Evolutionary conservation across 2,888 invertebrate genomes (phyloP), one percentile per base, ranked within the genome.

Genomic region (Patella depressa): DNA sequence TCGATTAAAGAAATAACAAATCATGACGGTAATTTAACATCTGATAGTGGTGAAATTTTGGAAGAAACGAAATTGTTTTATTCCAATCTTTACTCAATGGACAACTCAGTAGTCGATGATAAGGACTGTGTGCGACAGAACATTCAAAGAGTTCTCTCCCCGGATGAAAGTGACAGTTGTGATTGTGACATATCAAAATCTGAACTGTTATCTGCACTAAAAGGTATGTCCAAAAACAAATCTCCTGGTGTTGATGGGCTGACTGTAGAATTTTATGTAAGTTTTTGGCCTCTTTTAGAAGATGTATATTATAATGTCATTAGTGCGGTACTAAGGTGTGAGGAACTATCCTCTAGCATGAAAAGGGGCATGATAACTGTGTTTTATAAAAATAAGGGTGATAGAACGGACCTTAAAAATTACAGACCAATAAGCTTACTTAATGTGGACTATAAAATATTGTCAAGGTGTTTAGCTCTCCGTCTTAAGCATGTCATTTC

Each of bases 391-490:
- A 82, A 84, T 75, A 54, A 34, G 29, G 45, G 59, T 57, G 75
- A 82, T 59, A 45, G 76, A 14, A 53, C 72, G 12, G 19, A 79
- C 74, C 72, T 85, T 71, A 82, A 83, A 78, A 79, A 79, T 71
- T 85, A 81, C 71, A 72, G 84, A 34, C 86, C 84, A 9, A 85
- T 85, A 34, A 82, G 82, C 12, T 69, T 84, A 3, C 71, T 85
- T 53, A 82, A 84, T 78, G 65, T 80, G 11, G 84, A 85, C 73
- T 78, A 82, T 19, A 84, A 85, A 79, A 80, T 84, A 71, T 45
- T 84, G 9, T 83, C 84, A 1, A 83, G 85, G 79, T 29, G 77
- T 12, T 53, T 84, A 17, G 55, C 82, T 14, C 81, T 78, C 65
- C 17, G 84, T 4, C 72, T 85, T 34, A 75, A 75, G n/a, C 53